Conservation (phyloP, 1,140 invertebrate species). For the Drosophila punjabiensis region DNA sequence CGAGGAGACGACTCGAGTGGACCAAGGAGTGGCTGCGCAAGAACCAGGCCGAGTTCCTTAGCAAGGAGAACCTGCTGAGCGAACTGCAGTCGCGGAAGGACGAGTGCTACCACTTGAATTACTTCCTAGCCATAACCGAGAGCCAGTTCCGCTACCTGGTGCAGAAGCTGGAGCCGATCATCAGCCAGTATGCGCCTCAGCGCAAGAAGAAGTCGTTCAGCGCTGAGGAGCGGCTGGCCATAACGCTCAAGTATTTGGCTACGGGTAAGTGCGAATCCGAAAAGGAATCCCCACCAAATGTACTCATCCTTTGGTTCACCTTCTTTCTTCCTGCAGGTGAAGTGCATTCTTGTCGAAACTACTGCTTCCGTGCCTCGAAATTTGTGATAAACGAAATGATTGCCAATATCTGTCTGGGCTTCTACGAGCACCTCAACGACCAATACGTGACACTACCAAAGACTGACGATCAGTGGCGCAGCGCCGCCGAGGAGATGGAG, state of each 20-base stretch:
- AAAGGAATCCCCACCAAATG: not conserved
- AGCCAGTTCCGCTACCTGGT: constrained; percentile 80
- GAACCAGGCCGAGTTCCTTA: constrained; percentile 77
- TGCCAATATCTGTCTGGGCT: constrained; percentile 84
- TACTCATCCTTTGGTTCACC: not conserved
- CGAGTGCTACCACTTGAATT: constrained; percentile 84
- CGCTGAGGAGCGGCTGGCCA: constrained; percentile 81
- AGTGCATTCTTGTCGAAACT: constrained; percentile 84
- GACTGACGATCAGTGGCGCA: constrained; percentile 83
- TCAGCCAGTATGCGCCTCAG: constrained; percentile 80
- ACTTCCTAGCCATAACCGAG: constrained; percentile 83
- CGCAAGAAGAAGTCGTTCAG: constrained; percentile 83
- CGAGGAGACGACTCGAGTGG: constrained; percentile 76
- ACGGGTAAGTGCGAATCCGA: constrained; percentile 63
- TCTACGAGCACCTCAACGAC: constrained; percentile 83
- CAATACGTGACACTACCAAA: constrained; percentile 84
- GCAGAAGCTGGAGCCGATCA: constrained; percentile 77
- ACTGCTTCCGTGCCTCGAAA: constrained; percentile 85
- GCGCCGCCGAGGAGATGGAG: constrained; percentile 71
- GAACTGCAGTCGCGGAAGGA: constrained; percentile 80
- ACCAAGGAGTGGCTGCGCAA: constrained; percentile 84
- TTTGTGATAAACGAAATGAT: constrained; percentile 85
- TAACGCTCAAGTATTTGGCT: constrained; percentile 84
- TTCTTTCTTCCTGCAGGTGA: constrained; percentile 60
- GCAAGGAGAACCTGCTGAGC: constrained; percentile 77